Evolutionary conservation across 2,113 vertebrate genomes (phyloP).

Genomic region (Neodontobutis hainanensis): DNA sequence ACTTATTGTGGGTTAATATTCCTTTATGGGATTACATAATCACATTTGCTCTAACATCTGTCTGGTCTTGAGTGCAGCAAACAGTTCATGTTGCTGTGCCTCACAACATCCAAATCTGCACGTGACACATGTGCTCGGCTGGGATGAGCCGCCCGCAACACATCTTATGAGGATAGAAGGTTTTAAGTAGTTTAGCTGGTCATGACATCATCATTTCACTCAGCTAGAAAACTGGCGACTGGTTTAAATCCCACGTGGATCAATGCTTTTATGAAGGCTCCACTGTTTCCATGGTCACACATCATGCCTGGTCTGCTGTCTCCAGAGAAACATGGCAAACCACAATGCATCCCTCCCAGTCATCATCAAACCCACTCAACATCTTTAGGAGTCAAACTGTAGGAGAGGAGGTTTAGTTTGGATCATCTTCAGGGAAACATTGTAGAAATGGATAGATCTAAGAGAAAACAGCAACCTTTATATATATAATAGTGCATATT

Average conservation of each 20-base stretch:
- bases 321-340: constrained; percentile 39
- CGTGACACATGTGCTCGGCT: constrained; percentile 24
- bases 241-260: constrained; percentile 55
- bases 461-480: not conserved
- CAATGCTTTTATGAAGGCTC: constrained; percentile 60
- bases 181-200: constrained; percentile 58
- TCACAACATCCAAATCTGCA: constrained; percentile 12
- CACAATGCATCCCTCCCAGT: constrained; percentile 21
- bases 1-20: constrained; percentile 16
- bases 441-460: not conserved
- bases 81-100: not conserved
- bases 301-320: constrained; percentile 41
- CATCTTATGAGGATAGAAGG: constrained; percentile 49
- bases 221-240: constrained; percentile 54
- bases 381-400: not conserved
- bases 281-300: constrained; percentile 72
- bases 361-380: constrained; percentile 31
- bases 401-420: not conserved
- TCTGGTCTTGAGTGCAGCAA: constrained; percentile 5
- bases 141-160: constrained; percentile 39
- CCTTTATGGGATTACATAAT: constrained; percentile 29
- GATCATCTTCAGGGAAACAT: not conserved
- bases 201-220: constrained; percentile 73
- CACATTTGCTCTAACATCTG: constrained; percentile 44
- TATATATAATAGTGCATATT: constrained; percentile 2